Evolutionary conservation across 2,888 invertebrate species (phyloP), one percentile per base, ranked within the genome.

Genomic region (Phragmatobia fuliginosa): DNA sequence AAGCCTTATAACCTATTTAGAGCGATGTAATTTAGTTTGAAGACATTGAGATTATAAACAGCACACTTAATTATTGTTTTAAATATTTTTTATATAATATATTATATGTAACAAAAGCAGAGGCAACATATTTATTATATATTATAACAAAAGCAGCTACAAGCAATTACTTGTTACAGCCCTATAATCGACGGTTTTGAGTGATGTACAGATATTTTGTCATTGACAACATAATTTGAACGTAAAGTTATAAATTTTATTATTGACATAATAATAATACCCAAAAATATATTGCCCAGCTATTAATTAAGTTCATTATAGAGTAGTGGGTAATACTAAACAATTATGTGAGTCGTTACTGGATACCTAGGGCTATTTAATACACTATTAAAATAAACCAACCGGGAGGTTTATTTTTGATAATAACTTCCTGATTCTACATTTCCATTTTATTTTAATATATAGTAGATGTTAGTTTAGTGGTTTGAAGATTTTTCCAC

Each of bases 131-230:
- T n/a, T n/a, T n/a, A n/a, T n/a, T n/a, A n/a, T n/a, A n/a, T n/a
- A 33, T 14, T 14, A 38, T 1, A 38, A 38, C 11, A 38, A 14
- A 38, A 38, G 36, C 10, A 36, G 36, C 36, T 2, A 38, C 33
- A 38, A 38, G 14, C 38, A 38, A 3, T 38, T 10, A 5, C 8
- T 11, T 38, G 14, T 2, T 38, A n/a, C 32, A 62, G n/a, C 62
- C 62, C 45, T 62, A 62, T 6, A 25, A 62, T 2, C n/a, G 38
- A 36, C 36, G 66, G 36, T 45, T 38, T 52, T 73, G 71, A 72
- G 67, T 56, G 66, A 74, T 71, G 67, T 45, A 36, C 33, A n/a
- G 52, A 62, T 67, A 41, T 56, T 58, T 66, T 52, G 62, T 64
- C 68, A 75, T 16, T 58, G 31, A 45, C 28, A 32, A 32, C n/a